These are phyloP conservation scores for Ophraella communa DNA, from an alignment of 2,888 invertebrate genomes.

Conservation along the genomic window DNA sequence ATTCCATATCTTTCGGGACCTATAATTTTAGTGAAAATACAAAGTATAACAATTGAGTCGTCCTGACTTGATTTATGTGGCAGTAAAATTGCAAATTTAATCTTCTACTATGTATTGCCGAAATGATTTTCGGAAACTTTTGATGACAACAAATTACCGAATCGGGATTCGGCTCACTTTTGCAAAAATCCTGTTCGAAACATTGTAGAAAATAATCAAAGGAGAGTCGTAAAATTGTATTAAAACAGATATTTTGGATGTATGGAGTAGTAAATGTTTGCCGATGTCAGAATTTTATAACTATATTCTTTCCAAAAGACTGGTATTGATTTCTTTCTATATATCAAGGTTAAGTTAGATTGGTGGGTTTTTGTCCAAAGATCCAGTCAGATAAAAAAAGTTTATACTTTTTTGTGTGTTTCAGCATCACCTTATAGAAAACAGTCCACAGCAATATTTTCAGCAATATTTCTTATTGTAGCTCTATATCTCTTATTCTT, in stretches of 20 bases:
- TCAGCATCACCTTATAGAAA: too few species aligned
- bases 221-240: constrained; percentile 6
- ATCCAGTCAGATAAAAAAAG: too few species aligned
- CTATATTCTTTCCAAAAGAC: too few species aligned
- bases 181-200: constrained; percentile 13
- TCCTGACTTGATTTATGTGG: constrained; percentile 46
- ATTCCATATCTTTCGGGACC: too few species aligned
- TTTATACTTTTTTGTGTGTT: too few species aligned
- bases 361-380: too few species aligned
- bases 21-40: constrained; percentile 38
- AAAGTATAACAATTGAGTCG: constrained; percentile 48
- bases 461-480: too few species aligned
- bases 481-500: too few species aligned
- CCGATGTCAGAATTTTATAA: neutral
- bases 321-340: too few species aligned
- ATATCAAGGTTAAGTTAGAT: too few species aligned
- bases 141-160: constrained; percentile 17
- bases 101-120: constrained; percentile 31
- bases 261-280: neutral
- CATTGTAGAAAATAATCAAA: constrained; percentile 4
- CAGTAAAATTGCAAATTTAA: constrained; percentile 40
- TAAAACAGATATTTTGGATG: neutral
- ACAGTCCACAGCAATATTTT: too few species aligned
- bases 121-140: constrained; percentile 17
- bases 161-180: constrained; percentile 4